Conservation (phyloP, 2,888 invertebrate genomes). For the Habrosyne pyritoides region DNA sequence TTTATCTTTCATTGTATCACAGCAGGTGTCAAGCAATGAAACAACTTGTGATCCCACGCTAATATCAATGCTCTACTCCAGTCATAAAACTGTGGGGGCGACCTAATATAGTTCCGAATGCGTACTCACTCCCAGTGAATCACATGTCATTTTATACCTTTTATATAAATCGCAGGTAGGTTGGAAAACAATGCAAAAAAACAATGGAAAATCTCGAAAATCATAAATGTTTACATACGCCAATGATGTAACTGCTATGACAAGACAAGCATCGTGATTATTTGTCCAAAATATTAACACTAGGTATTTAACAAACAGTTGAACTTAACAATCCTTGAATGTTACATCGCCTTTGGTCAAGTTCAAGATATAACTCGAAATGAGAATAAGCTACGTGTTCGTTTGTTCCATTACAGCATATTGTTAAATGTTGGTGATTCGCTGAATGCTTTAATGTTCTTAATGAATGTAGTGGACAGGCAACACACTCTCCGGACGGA, state of each 20-base stretch:
- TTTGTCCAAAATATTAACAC: constrained; percentile 70
- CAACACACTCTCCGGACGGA: constrained; percentile 52
- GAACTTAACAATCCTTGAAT: constrained; percentile 42
- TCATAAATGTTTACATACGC: constrained; percentile 17
- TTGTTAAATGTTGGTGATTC: not conserved
- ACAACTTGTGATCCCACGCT: constrained; percentile 55
- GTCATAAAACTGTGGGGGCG: constrained; percentile 48
- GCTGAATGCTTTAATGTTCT: not conserved
- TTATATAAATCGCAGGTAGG: constrained; percentile 16
- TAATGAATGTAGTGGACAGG: constrained; percentile 28
- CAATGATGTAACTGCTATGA: constrained; percentile 69
- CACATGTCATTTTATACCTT: constrained; percentile 18
- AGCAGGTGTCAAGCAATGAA: constrained; percentile 52
- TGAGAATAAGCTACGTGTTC: not conserved
- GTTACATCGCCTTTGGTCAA: constrained; percentile 71
- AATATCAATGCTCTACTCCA: constrained; percentile 45
- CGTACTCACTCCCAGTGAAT: constrained; percentile 31
- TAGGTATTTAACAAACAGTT: constrained; percentile 46
- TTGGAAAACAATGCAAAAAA: too few relatives aligned
- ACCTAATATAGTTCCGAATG: constrained; percentile 43
- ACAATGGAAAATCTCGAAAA: constrained; percentile 26
- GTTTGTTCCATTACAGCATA: not conserved
- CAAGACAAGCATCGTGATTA: constrained; percentile 55
- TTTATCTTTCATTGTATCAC: constrained; percentile 21
- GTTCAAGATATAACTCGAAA: constrained; percentile 54